A percentile compares a stretch with the other conserved stretches of the same genome.
Conservation (phyloP, 2,797 vertebrate genomes). For the Lacerta agilis region DNA sequence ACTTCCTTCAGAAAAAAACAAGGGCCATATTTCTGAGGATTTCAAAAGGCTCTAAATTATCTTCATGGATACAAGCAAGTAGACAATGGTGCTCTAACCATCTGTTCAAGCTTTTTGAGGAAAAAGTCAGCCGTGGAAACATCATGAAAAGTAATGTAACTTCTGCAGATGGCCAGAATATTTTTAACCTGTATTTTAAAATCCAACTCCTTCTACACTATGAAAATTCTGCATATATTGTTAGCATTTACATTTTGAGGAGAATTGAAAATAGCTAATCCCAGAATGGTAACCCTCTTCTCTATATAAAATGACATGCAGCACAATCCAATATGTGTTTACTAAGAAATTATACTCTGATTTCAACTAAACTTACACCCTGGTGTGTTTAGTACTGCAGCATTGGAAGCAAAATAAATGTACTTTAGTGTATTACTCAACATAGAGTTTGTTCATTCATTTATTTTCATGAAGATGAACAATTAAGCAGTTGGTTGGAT, state of each 20-base stretch:
- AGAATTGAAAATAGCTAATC: conserved; percentile 46
- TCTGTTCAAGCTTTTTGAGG: conserved; percentile 60
- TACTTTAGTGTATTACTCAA: conserved; percentile 33
- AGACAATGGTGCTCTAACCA: conserved; percentile 45
- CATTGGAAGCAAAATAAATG: not conserved
- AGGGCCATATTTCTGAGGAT: conserved; percentile 50
- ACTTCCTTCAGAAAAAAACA: conserved; percentile 35
- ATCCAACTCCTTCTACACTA: conserved; percentile 47
- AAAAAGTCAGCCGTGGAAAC: conserved; percentile 57
- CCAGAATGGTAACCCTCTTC: conserved; percentile 43
- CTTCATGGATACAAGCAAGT: conserved; percentile 61
- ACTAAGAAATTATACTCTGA: too few relatives aligned
- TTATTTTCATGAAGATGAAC: conserved; percentile 29
- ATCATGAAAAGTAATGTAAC: conserved; percentile 70
- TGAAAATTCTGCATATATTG: not conserved
- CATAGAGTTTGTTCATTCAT: conserved; percentile 14
- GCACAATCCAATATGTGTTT: not conserved
- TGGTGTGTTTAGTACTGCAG: too few relatives aligned
- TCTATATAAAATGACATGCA: not conserved
- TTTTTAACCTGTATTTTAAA: conserved; percentile 53
- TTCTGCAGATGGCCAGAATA: conserved; percentile 57
- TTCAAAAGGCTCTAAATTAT: conserved; percentile 52
- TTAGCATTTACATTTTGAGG: conserved; percentile 45
- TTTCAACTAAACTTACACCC: too few relatives aligned
- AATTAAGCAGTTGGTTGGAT: conserved; percentile 13